A percentile compares a stretch with the other conserved stretches of the same genome.
Conservation (phyloP, 2,888 invertebrate genomes). For the Caenorhabditis macrosperma region DNA sequence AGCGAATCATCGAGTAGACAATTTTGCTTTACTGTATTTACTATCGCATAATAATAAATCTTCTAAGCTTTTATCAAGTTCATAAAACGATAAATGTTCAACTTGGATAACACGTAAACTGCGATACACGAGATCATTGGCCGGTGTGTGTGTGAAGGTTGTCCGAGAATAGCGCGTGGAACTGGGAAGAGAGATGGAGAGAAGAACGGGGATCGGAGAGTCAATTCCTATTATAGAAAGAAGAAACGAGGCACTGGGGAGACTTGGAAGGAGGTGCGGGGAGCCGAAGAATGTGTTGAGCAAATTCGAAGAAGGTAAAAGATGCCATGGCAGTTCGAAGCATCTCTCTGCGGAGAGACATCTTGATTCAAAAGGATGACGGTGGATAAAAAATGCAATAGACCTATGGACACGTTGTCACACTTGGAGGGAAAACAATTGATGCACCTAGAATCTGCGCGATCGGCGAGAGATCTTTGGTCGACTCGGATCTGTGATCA, state of each 20-base stretch:
- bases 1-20: conserved; percentile 8
- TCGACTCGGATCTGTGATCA: conserved; percentile 2
- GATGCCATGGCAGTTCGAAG: background rate
- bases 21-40: background rate
- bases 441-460: conserved; percentile 21
- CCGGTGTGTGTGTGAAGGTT: conserved; percentile 41
- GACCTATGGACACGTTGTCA: conserved; percentile 32
- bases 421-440: conserved; percentile 4
- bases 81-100: conserved; percentile 19
- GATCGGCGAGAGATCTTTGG: conserved; percentile 39
- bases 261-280: background rate
- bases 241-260: background rate
- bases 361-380: background rate
- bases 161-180: conserved; percentile 20
- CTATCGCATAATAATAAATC: background rate
- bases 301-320: background rate
- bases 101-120: conserved; percentile 53
- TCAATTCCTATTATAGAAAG: conserved; percentile 33
- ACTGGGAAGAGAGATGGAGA: conserved; percentile 10
- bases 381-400: conserved; percentile 20
- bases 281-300: background rate
- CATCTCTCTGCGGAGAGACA: background rate
- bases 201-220: background rate
- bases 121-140: conserved; percentile 57
- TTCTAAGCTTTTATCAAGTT: conserved; percentile 39